Conservation (phyloP, 2,113 vertebrate species). For the Dicerorhinus sumatrensis region DNA sequence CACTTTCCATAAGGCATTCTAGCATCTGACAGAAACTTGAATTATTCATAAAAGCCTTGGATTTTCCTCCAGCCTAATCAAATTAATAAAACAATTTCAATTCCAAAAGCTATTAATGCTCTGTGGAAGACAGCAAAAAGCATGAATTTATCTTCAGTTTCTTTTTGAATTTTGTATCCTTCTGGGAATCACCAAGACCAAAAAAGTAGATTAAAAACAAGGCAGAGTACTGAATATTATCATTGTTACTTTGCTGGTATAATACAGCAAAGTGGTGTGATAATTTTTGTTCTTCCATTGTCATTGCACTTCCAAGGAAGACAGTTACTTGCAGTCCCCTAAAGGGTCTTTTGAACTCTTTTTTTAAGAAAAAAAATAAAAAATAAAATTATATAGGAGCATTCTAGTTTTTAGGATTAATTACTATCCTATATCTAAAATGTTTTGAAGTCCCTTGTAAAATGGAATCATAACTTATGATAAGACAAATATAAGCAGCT, state of each 20-base stretch:
- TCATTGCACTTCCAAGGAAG: background rate
- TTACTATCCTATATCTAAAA: background rate
- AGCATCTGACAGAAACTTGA: slow-evolving; percentile 89
- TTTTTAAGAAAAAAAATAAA: background rate
- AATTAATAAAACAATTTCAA: slow-evolving; percentile 87
- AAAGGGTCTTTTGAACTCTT: background rate
- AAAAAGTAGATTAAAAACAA: slow-evolving; percentile 36
- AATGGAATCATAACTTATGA: slow-evolving; percentile 35
- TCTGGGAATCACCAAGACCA: slow-evolving; percentile 55
- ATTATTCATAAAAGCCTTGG: slow-evolving; percentile 89
- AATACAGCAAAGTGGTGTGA: background rate
- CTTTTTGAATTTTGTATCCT: slow-evolving; percentile 58
- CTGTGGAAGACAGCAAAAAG: slow-evolving; percentile 67
- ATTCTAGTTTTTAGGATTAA: slow-evolving; percentile 54
- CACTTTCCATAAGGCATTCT: slow-evolving; percentile 91
- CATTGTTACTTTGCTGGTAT: background rate
- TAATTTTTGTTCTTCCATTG: background rate
- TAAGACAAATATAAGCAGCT: slow-evolving; percentile 48
- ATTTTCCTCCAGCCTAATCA: slow-evolving; percentile 86
- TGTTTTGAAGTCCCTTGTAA: slow-evolving; percentile 6
- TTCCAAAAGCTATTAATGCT: slow-evolving; percentile 84
- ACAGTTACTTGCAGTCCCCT: background rate
- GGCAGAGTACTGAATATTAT: background rate
- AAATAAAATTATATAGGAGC: background rate
- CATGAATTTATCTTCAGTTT: slow-evolving; percentile 76